Percentiles rank a stretch among this genome's conserved stretches.
phyloP scores from a whole-genome alignment of 2,113 vertebrate species.

The Edolisoma coerulescens region DNA sequence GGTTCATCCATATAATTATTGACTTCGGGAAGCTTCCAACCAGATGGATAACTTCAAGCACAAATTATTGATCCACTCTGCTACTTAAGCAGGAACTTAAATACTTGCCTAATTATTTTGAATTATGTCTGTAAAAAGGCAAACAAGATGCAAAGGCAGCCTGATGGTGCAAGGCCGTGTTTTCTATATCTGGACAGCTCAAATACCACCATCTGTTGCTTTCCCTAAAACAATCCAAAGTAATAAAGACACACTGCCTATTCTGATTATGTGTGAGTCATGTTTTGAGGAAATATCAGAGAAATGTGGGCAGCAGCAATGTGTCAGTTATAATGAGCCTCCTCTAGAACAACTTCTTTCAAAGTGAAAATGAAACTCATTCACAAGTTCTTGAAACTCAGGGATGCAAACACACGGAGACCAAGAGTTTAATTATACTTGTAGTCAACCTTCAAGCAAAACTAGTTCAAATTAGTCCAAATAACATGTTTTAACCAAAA shows the following conservation, averaged over 20 bases:
- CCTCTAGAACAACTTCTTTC: not conserved
- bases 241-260: not conserved
- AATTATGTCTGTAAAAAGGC: not conserved
- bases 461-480: not conserved
- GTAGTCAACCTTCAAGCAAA: not conserved
- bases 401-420: not conserved
- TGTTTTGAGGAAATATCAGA: not conserved
- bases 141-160: not conserved
- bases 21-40: not conserved
- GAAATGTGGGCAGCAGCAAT: not conserved
- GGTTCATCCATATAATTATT: not conserved
- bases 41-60: not conserved
- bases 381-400: not conserved
- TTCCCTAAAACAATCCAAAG: not conserved
- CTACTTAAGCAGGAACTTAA: not conserved
- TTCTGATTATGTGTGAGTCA: not conserved
- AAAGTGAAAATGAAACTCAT: constrained; percentile 21
- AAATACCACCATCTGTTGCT: not conserved
- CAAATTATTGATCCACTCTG: not conserved
- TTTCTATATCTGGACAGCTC: not conserved
- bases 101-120: not conserved
- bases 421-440: not conserved
- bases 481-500: not conserved
- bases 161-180: not conserved
- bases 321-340: not conserved